Evolutionary conservation across 2,888 invertebrate genomes (phyloP), one percentile per base, ranked within the genome.

Genomic region (Aleiodes leptofemur): DNA sequence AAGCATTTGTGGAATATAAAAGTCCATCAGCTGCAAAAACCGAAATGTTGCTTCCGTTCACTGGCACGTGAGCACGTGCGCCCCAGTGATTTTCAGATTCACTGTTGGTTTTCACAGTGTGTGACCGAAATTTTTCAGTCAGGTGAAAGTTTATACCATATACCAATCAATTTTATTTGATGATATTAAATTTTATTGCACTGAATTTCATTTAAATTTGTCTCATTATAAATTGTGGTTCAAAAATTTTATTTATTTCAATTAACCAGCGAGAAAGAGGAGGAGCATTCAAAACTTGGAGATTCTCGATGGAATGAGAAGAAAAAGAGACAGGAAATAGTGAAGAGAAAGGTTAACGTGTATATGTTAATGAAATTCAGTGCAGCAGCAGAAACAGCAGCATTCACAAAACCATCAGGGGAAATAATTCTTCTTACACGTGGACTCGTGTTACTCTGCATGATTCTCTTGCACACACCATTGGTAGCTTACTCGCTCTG

Each of bases 281-380:
- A 43, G 43, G 9, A 43, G 43, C 8, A 43, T 43, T 43, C 43
- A 43, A 9, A 43, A 43, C 0, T 34, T 34, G 1, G 38, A 8
- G 9, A 64, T 48, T 23, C 48, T 3, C 61, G n/a, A 14, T 16
- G 11, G 48, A 64, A 16, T 9, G 43, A 48, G 8, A 43, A 38
- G 2, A 61, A 61, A 14, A 43, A 43, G 64, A 38, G 14, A 31
- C 6, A 57, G 14, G 16, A 38, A 9, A 61, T 14, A 14, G 23
- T 38, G 64, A 38, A 8, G 38, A 14, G 38, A 64, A 48, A 23
- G 43, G 11, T 23, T 29, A 6, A 29, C 43, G 23, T 64, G 64
- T 48, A 64, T 64, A 64, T 64, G 64, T 64, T 64, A 64, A 64
- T 64, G 64, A 64, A 48, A 64, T 64, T 43, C 64, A 64, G 16